A percentile compares a stretch with the other conserved stretches of the same genome.
These are phyloP conservation scores for Prunella fulvescens DNA, from an alignment of 2,113 vertebrate genomes.

Conservation along the genomic window DNA sequence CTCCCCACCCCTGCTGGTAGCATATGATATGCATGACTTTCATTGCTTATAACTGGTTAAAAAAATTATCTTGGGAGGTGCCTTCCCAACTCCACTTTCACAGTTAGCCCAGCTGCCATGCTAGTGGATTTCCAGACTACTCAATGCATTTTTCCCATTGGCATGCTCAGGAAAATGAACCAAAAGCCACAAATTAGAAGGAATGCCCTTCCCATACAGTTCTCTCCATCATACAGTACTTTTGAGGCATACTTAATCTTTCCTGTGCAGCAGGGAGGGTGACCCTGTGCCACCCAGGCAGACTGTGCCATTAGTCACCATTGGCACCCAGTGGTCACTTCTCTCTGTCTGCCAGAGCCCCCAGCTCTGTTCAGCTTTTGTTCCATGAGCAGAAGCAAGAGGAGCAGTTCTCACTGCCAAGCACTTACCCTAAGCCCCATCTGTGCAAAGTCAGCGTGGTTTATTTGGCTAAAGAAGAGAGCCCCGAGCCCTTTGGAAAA, in stretches of 20 bases:
- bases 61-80: not conserved
- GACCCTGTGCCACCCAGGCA: not conserved
- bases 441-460: not conserved
- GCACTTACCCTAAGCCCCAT: not conserved
- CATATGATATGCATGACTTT: not conserved
- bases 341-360: not conserved
- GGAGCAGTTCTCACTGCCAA: not conserved
- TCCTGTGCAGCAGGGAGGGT: not conserved
- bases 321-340: not conserved
- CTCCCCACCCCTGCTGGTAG: accelerated
- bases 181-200: not conserved
- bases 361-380: not conserved
- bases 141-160: not conserved
- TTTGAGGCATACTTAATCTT: not conserved
- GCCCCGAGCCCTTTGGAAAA: not conserved
- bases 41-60: not conserved
- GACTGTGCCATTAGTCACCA: not conserved
- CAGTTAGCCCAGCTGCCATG: not conserved
- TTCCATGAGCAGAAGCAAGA: not conserved
- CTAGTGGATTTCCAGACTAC: not conserved
- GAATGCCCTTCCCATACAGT: not conserved
- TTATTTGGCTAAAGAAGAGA: not conserved
- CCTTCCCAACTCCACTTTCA: not conserved
- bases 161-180: not conserved
- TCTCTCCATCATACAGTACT: not conserved